Conservation (phyloP, 2,113 vertebrate genomes). For the Gallinago media region DNA sequence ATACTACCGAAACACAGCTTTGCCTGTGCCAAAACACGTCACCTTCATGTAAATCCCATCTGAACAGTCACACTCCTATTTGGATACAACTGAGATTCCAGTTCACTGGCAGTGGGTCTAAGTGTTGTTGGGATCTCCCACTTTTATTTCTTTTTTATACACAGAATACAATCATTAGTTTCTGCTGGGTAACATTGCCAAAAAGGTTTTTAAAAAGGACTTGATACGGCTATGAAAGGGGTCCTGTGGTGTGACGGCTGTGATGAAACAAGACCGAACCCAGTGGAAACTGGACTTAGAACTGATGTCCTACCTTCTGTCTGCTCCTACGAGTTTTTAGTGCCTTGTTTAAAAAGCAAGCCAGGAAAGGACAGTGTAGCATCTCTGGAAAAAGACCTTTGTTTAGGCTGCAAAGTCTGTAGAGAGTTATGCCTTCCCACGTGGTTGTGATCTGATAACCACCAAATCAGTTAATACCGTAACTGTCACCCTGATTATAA, state of each 20-base stretch:
- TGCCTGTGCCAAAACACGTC: fast-evolving
- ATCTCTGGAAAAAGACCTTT: neutral
- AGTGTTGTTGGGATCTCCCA: neutral
- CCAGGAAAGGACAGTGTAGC: neutral
- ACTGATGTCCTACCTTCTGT: neutral
- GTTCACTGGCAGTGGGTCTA: neutral
- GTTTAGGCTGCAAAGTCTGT: neutral
- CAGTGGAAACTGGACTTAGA: neutral
- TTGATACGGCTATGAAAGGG: neutral
- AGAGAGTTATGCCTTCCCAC: neutral
- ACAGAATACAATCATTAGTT: neutral
- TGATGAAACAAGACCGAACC: neutral
- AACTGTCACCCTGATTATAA: neutral
- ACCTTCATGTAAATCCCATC: neutral
- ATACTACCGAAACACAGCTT: neutral
- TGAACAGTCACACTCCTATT: neutral
- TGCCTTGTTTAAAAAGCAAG: neutral
- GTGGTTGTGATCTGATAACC: neutral
- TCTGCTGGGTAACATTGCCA: neutral
- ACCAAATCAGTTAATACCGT: neutral
- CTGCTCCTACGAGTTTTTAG: neutral
- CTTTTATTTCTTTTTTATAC: neutral
- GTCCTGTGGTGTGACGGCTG: neutral
- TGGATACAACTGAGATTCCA: neutral
- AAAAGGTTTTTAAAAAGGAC: neutral